Conservation (phyloP, 2,113 vertebrate species). For the Xiphorhynchus elegans region DNA sequence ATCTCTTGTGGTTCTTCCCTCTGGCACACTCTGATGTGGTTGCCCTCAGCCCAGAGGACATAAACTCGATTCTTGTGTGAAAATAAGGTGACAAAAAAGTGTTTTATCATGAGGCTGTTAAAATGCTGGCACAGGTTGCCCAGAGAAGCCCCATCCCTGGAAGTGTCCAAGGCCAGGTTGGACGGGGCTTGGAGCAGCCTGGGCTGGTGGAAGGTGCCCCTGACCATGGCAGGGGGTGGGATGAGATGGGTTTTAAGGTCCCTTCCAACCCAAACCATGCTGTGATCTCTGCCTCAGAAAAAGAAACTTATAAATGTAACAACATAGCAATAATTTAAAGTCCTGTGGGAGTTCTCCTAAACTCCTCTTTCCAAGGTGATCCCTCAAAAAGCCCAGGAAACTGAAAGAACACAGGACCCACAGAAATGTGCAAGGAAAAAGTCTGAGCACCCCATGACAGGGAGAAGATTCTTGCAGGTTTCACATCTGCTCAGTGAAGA, state of each 20-base stretch:
- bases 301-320: neutral
- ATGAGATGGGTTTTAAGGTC: fast-evolving
- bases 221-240: neutral
- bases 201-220: neutral
- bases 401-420: neutral
- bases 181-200: fast-evolving
- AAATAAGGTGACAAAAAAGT: neutral
- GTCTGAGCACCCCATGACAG: neutral
- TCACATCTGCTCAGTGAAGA: neutral
- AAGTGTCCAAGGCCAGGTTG: fast-evolving
- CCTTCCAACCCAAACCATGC: neutral
- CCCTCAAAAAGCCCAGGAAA: neutral
- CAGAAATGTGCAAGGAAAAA: neutral
- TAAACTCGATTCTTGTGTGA: neutral
- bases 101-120: neutral
- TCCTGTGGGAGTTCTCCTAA: neutral
- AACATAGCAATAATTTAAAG: neutral
- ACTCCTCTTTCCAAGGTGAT: neutral
- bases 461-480: neutral
- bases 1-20: neutral
- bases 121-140: neutral
- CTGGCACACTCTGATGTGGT: neutral
- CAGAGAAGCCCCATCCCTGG: neutral
- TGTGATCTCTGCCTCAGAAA: neutral
- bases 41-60: neutral